phyloP scores from a whole-genome alignment of 2,797 vertebrate species.

The Eremophila alpestris region DNA sequence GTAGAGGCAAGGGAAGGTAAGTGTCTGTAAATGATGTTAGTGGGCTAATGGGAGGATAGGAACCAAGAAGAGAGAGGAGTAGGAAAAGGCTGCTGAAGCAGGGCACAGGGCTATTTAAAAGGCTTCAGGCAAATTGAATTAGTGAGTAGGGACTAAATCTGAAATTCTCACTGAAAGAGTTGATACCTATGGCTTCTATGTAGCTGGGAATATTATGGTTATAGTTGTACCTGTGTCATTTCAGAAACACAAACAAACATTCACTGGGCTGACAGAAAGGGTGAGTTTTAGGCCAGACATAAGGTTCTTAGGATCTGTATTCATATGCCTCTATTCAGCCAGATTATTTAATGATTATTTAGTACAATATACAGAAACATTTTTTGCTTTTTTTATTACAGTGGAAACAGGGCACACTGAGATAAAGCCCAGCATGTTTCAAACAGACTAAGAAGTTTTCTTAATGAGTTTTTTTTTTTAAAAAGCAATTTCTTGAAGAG shows the following conservation, averaged over 20 bases:
- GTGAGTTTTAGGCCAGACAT: neutral
- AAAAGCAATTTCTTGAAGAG: slow-evolving; percentile 25
- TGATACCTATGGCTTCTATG: neutral
- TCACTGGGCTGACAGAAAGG: neutral
- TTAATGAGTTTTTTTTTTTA: neutral
- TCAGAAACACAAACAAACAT: neutral
- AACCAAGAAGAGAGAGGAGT: neutral
- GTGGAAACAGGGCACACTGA: neutral
- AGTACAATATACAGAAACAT: neutral
- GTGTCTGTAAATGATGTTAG: neutral
- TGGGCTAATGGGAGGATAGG: neutral
- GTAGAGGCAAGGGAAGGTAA: neutral
- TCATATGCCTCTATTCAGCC: neutral
- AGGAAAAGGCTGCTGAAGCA: neutral
- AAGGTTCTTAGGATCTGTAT: neutral
- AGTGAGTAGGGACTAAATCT: neutral
- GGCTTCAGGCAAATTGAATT: neutral
- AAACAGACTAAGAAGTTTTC: neutral
- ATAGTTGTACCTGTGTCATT: neutral
- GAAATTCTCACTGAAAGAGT: neutral
- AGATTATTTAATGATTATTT: neutral
- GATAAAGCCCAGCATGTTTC: neutral
- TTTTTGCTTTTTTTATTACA: neutral
- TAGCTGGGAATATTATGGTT: neutral
- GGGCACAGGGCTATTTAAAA: neutral